These are phyloP conservation scores for Tinea trinotella DNA, from an alignment of 2,888 invertebrate species.

Conservation along the genomic window DNA sequence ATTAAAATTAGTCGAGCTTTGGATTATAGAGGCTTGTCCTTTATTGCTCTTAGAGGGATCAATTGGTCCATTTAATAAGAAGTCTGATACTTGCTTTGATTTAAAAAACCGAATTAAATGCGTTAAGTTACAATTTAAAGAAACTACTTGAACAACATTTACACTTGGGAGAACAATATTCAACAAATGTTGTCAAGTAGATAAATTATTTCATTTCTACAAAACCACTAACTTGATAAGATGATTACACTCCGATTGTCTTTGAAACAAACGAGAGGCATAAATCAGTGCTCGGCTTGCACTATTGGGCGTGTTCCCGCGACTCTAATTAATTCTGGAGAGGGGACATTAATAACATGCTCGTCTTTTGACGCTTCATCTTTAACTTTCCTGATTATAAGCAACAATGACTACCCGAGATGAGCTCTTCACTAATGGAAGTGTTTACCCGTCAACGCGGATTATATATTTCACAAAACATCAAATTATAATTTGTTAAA, in stretches of 20 bases:
- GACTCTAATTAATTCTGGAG: conserved; percentile 37
- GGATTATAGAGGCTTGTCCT: conserved; percentile 7
- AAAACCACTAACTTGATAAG: conserved; percentile 14
- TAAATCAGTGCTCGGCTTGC: conserved; percentile 36
- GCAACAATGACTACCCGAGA: not conserved
- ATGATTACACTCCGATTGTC: conserved; percentile 26
- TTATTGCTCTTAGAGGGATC: conserved; percentile 11
- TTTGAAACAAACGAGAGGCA: conserved; percentile 23
- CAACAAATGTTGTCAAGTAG: not conserved
- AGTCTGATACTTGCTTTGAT: conserved; percentile 40
- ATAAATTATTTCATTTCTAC: not conserved
- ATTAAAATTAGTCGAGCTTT: conserved; percentile 24
- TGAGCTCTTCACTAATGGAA: conserved; percentile 14
- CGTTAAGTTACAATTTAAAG: not conserved
- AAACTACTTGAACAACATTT: not conserved
- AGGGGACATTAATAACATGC: conserved; percentile 40
- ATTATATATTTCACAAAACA: not conserved
- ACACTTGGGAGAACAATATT: not conserved
- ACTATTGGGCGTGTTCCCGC: conserved; percentile 32
- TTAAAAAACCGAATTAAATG: not conserved
- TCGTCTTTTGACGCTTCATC: conserved; percentile 37
- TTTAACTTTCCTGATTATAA: conserved; percentile 28
- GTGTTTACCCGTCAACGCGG: conserved; percentile 6
- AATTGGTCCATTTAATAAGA: conserved; percentile 38
- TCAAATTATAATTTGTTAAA: conserved; percentile 4